phyloP scores from a whole-genome alignment of 1,140 invertebrate genomes.

The Apolygus lucorum region DNA sequence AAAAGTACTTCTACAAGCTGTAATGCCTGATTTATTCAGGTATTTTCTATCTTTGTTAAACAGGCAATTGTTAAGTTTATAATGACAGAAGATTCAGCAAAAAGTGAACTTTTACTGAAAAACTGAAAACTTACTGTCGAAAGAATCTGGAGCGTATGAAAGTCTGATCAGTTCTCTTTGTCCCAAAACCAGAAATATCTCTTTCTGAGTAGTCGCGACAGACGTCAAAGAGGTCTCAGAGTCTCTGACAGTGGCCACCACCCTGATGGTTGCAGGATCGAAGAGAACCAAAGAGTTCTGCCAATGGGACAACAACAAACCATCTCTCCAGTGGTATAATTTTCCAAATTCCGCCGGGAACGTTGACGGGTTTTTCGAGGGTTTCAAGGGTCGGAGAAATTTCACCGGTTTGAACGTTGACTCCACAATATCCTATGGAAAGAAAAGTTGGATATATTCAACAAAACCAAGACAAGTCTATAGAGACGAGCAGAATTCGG shows the following conservation, averaged over 20 bases:
- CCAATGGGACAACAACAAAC: conserved; percentile 64
- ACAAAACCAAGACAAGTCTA: too few species aligned
- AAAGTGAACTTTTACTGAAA: too few species aligned
- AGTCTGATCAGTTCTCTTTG: conserved; percentile 56
- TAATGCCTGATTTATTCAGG: too few species aligned
- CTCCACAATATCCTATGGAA: conserved; percentile 10
- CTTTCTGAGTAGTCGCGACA: conserved; percentile 59
- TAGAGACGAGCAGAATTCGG: too few species aligned
- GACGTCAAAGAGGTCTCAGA: conserved; percentile 43
- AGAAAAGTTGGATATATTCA: too few species aligned
- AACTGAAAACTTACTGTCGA: conserved; percentile 33
- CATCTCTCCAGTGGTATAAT: conserved; percentile 42
- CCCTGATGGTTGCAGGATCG: conserved; percentile 51
- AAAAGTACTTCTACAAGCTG: too few species aligned
- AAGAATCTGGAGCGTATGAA: conserved; percentile 46
- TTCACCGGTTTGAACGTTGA: conserved; percentile 18
- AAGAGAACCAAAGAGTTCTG: conserved; percentile 61
- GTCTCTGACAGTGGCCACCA: conserved; percentile 44
- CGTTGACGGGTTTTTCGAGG: not conserved
- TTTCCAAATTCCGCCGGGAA: conserved; percentile 28
- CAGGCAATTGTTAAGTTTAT: too few species aligned
- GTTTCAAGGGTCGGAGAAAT: conserved; percentile 19
- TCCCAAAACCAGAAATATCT: conserved; percentile 70
- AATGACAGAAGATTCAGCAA: too few species aligned
- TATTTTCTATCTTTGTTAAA: too few species aligned